These are phyloP conservation scores for Thumatha senex DNA, from an alignment of 2,888 invertebrate genomes.

Conservation along the genomic window DNA sequence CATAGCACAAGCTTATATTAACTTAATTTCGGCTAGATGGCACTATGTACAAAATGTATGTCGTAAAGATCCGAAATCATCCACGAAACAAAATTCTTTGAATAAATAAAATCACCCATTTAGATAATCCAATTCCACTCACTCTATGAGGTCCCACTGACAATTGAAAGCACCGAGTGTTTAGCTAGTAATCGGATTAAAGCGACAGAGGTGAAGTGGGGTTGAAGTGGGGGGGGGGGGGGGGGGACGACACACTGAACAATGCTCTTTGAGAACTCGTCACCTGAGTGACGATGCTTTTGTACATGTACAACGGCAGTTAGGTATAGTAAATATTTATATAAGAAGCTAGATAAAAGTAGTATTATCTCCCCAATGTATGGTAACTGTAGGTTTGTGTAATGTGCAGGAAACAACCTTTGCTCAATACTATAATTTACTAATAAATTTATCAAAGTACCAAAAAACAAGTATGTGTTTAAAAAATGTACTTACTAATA, in stretches of 20 bases:
- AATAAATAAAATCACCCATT: background rate
- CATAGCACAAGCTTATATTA: too few relatives aligned
- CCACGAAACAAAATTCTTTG: background rate
- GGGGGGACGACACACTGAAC: background rate
- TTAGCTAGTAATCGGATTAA: constrained; percentile 8
- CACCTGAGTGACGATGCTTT: background rate
- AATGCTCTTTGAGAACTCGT: background rate
- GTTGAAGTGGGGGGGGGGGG: background rate
- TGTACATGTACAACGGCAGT: background rate
- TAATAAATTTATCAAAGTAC: too few relatives aligned
- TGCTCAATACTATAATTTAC: too few relatives aligned
- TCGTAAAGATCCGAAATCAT: background rate
- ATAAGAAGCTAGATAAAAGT: too few relatives aligned
- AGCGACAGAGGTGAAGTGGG: background rate
- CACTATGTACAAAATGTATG: too few relatives aligned
- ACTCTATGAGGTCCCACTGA: background rate
- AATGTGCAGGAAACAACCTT: too few relatives aligned
- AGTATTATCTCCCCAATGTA: too few relatives aligned
- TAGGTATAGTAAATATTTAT: too few relatives aligned
- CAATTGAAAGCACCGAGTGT: constrained; percentile 4
- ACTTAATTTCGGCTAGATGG: too few relatives aligned
- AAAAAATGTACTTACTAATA: too few relatives aligned
- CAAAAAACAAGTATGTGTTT: too few relatives aligned
- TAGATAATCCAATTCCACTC: background rate
- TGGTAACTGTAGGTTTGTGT: too few relatives aligned